Base-by-base conservation (phyloP, 37 sponge, comb jelly and placozoan species). In the Mnemiopsis leidyi region DNA sequence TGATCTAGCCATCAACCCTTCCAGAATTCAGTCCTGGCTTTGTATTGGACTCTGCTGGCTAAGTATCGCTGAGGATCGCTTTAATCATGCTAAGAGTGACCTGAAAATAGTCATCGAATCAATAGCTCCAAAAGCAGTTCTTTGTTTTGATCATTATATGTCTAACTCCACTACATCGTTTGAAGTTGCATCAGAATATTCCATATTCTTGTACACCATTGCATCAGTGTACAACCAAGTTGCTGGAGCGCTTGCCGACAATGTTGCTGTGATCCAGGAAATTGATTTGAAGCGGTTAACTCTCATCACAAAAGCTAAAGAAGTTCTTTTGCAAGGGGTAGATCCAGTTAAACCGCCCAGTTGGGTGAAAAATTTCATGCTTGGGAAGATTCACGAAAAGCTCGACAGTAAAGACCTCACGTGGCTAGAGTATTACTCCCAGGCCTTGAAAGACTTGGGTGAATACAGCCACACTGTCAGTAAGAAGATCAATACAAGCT, bases 141-240 rank as follows among this genome's bases (percentile, higher is more conserved):
- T 85, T 25, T 85, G 90, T 85, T 85, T 85, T 40, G 90, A 85
- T 25, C 90, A 85, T 40, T 85, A 85, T 25, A 85, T 85, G 90
- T 40, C 61, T 0, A 85, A 38, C 26, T 40, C 90, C 0, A 1
- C 61, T 5, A 85, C 90, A 23, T 21, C 40, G 2, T 85, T 85
- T 39, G 90, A 85, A 13, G 90, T 85, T 5, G 90, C 90, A 16
- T 38, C 90, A n/a, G 90, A 85, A 26, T 85, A 85, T 33, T 38
- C 90, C 25, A 85, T 85, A 1, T 85, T 85, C 90, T 25, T 85
- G 40, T 85, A 85, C 90, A 85, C 90, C 26, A 85, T 85, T 39
- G 90, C 90, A 7, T 85, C 90, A 0, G 90, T 85, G 48, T 85
- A 85, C 30, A 85, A 85, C 61, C 90, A 85, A 26, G 90, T 85